Base-by-base conservation (phyloP, 2,113 vertebrate genomes). In the Peromyscus maniculatus region DNA sequence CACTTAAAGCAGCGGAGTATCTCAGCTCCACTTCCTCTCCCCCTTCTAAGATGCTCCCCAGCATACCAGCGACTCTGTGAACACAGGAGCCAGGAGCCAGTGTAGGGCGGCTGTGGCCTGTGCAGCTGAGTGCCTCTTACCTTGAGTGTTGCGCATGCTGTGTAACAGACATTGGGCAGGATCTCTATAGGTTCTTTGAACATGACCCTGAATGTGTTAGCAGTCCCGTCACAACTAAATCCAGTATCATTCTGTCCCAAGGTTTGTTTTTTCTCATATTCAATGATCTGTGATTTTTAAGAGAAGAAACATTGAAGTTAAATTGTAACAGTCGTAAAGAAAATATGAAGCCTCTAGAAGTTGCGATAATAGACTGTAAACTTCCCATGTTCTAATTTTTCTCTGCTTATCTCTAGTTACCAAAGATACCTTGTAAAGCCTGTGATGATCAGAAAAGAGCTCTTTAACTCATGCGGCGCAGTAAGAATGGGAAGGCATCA, bases 151-250 rank as follows among this genome's bases (percentile, higher is more conserved):
- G 99, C 99, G 46, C 99, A 99, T 7, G 99, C 99, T 26, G 99
- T 99, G 98, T 99, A 99, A 98, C 99, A 99, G 96, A 99, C 98
- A 0, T 99, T 99, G 96, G 99, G 99, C 77, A 99, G 97, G 91
- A 99, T 99, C 97, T 99, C 99, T 94, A 99, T 98, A 0, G 99
- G 99, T 74, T 99, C 99, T 96, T 99, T 99, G 98, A 99, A 99
- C 99, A 99, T 99, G 67, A 99, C 99, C 98, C 99, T 98, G 98
- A 99, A 99, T 0, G 99, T 99, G 96, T 97, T 99, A 6, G 99
- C 99, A 1, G 99, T 99, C 89, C 99, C 99, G 15, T 99, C 99
- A 82, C 99, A 99, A 95, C 99, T 99, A 92, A 99, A 99, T 7
- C 99, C 99, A 0, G 99, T 99, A 96, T 99, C 99, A 0, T 99